Conservation (phyloP, 1,140 invertebrate genomes). For the Drosophila leontia region DNA sequence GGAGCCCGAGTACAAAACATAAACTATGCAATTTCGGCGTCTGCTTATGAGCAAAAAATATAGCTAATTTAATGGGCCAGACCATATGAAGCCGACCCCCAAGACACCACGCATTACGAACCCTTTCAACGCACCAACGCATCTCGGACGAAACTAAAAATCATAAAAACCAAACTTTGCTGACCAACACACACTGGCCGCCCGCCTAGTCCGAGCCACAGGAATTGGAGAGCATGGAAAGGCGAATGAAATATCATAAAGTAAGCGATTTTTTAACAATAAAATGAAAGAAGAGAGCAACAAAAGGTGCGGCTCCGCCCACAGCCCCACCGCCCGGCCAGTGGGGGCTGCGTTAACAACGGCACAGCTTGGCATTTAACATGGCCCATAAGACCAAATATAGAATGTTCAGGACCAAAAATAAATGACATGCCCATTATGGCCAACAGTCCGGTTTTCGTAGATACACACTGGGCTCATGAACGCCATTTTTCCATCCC, state of each 20-base stretch:
- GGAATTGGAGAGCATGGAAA: constrained; percentile 19
- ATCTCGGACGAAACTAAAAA: constrained; percentile 48
- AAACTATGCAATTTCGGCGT: constrained; percentile 43
- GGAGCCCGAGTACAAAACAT: constrained; percentile 10
- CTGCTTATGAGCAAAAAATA: constrained; percentile 55
- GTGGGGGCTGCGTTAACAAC: constrained; percentile 30
- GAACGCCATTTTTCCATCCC: constrained; percentile 19
- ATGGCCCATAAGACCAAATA: constrained; percentile 54
- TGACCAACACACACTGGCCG: constrained; percentile 42
- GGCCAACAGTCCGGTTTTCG: constrained; percentile 47
- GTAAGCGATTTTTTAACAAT: constrained; percentile 57
- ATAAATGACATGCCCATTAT: constrained; percentile 54
- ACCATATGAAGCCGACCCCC: constrained; percentile 38
- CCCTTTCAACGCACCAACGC: constrained; percentile 47
- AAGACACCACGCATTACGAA: constrained; percentile 21
- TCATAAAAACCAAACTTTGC: constrained; percentile 47
- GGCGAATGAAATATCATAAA: constrained; percentile 49
- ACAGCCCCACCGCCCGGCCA: neutral
- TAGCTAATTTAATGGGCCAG: constrained; percentile 46
- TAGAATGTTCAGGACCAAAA: constrained; percentile 53
- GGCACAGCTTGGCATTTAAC: constrained; percentile 53
- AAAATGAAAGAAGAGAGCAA: constrained; percentile 47
- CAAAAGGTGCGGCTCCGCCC: constrained; percentile 34
- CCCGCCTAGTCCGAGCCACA: constrained; percentile 1
- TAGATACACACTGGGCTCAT: constrained; percentile 37